Conservation (phyloP, 2,797 vertebrate genomes). For the Chelon auratus region DNA sequence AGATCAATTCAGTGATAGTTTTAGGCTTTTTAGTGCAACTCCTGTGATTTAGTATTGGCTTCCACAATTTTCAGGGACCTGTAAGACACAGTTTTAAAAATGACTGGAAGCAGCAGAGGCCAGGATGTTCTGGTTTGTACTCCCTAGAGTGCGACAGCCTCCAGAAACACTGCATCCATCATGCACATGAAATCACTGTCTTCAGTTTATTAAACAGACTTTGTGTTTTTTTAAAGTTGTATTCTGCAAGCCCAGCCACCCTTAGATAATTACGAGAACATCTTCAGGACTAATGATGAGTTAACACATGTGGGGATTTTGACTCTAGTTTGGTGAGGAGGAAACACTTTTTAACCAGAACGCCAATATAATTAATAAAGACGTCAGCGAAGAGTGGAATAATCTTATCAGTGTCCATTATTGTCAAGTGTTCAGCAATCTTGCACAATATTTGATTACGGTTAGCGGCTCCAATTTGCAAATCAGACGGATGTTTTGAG, state of each 20-base stretch:
- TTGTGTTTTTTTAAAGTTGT: slow-evolving; percentile 9
- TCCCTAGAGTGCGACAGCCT: neutral
- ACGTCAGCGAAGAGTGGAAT: neutral
- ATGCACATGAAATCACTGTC: neutral
- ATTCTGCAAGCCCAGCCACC: neutral
- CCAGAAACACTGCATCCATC: neutral
- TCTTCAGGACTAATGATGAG: neutral
- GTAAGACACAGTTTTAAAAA: too few relatives aligned
- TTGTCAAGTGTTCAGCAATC: neutral
- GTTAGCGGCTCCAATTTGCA: too few relatives aligned
- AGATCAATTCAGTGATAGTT: neutral
- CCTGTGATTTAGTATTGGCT: too few relatives aligned
- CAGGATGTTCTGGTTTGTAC: neutral
- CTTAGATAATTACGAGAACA: neutral
- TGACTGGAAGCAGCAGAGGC: neutral
- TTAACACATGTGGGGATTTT: slow-evolving; percentile 5
- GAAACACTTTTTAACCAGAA: slow-evolving; percentile 25
- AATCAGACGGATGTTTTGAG: too few relatives aligned
- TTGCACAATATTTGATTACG: too few relatives aligned
- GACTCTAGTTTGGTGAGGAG: slow-evolving; percentile 9
- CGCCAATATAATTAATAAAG: neutral
- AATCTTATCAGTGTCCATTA: neutral
- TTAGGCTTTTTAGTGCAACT: neutral
- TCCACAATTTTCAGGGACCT: neutral
- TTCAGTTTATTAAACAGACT: slow-evolving; percentile 1